phyloP scores from a whole-genome alignment of 2,113 vertebrate genomes.

The Leuciscus idus region DNA sequence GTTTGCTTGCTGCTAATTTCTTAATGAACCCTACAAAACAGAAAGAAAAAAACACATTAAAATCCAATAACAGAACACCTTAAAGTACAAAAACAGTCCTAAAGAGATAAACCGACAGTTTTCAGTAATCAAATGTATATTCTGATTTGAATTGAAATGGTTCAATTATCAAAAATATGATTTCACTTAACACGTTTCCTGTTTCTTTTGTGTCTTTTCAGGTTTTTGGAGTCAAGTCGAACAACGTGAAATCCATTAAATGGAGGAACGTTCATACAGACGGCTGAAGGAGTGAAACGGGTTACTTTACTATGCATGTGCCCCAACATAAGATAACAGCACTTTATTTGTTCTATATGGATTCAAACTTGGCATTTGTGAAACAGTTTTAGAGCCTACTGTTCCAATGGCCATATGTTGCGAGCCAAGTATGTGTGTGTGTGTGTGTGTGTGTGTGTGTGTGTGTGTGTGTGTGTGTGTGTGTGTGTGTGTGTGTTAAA shows the following conservation, averaged over 20 bases:
- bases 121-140: background rate
- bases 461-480: background rate
- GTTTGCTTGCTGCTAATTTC: background rate
- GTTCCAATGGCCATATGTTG: background rate
- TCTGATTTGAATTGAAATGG: background rate
- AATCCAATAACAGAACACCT: background rate
- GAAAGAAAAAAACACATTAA: background rate
- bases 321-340: slow-evolving; percentile 24
- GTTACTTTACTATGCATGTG: slow-evolving; percentile 17
- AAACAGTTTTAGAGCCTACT: background rate
- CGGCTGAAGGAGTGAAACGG: background rate
- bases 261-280: background rate
- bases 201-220: slow-evolving; percentile 27
- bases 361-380: background rate
- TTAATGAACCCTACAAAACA: background rate
- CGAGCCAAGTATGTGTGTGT: background rate
- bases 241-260: slow-evolving; percentile 3
- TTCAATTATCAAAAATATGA: background rate
- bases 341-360: slow-evolving; percentile 28
- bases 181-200: background rate
- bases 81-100: background rate
- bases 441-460: background rate
- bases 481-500: background rate
- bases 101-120: background rate
- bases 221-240: background rate